Evolutionary conservation across 2,113 vertebrate genomes (phyloP).

Genomic region (Scophthalmus maximus): DNA sequence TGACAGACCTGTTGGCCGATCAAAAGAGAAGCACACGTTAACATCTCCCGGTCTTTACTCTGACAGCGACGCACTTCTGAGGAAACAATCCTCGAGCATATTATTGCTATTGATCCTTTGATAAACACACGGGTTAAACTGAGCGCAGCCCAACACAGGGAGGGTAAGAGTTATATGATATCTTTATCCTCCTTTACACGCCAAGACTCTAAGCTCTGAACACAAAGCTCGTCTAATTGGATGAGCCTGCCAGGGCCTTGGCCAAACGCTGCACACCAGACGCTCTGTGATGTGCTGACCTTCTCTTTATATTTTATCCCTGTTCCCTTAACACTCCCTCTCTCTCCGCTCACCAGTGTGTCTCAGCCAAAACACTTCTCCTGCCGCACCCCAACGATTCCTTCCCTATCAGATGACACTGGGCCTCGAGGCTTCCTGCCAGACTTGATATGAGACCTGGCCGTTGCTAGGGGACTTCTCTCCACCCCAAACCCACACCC

Average conservation of each 20-base stretch:
- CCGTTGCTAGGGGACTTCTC: constrained; percentile 66
- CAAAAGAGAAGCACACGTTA: constrained; percentile 20
- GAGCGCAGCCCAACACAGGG: neutral
- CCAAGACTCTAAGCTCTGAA: constrained; percentile 53
- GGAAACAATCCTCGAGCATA: neutral
- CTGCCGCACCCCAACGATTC: constrained; percentile 40
- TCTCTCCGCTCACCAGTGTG: constrained; percentile 26
- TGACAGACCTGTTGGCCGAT: constrained; percentile 88
- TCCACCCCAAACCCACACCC: constrained; percentile 32
- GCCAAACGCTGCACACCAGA: constrained; percentile 48
- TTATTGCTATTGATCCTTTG: constrained; percentile 18
- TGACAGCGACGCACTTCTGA: neutral
- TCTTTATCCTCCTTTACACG: constrained; percentile 57
- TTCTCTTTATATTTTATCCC: constrained; percentile 60
- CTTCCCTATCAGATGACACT: constrained; percentile 74
- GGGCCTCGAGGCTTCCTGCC: constrained; percentile 72
- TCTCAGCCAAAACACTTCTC: constrained; percentile 66
- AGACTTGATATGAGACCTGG: constrained; percentile 72
- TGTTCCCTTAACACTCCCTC: constrained; percentile 44
- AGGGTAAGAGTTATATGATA: constrained; percentile 26
- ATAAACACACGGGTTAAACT: constrained; percentile 8
- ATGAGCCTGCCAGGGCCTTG: constrained; percentile 58
- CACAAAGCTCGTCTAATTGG: constrained; percentile 72
- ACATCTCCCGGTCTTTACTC: neutral
- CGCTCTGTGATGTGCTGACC: constrained; percentile 53